Base-by-base conservation (phyloP, 2,888 invertebrate genomes). In the Microctonus aethiopoides region DNA sequence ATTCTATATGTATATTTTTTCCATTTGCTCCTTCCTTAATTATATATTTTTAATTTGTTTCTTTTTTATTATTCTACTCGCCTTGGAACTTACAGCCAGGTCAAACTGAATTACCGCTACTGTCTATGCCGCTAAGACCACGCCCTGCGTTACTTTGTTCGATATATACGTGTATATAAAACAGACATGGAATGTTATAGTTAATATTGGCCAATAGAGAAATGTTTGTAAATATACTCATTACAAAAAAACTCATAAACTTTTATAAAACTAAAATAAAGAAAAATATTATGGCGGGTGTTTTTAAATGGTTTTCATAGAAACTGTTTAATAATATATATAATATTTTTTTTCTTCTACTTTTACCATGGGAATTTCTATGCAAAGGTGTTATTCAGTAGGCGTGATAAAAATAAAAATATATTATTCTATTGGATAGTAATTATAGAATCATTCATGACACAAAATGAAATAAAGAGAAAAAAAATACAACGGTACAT, bases 401-500 rank as follows among this genome's bases (percentile, higher is more conserved):
- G 16, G 0, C 9, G 6, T 46, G 16, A 16, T 16, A 16, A 46
- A 16, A 16, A 46, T 39, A 16, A 6, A n/a, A 4, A n/a, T n/a
- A 39, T n/a, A 46, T 39, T 5, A 13, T n/a, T 6, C 13, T 39
- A 39, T 39, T n/a, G 6, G n/a, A n/a, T 39, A 3, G n/a, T 3
- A 39, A n/a, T 39, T n/a, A 13, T n/a, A 39, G n/a, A n/a, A n/a
- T 39, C n/a, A 39, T 13, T 5, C 29, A 52, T 36, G 32, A 34
- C 22, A 70, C 41, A n/a, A 22, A 32, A 65, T 41, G 54, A 22
- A 36, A 10, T 11, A 16, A 22, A 54, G 36, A 20, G 24, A 29
- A 66, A 67, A 67, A 16, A 11, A 10, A 68, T 67, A 54, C 9
- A 16, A 22, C 59, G 46, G 16, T 57, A 70, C 75, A 72, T 78